Evolutionary conservation across 2,113 vertebrate genomes (phyloP).

Genomic region (Gymnarchus niloticus): DNA sequence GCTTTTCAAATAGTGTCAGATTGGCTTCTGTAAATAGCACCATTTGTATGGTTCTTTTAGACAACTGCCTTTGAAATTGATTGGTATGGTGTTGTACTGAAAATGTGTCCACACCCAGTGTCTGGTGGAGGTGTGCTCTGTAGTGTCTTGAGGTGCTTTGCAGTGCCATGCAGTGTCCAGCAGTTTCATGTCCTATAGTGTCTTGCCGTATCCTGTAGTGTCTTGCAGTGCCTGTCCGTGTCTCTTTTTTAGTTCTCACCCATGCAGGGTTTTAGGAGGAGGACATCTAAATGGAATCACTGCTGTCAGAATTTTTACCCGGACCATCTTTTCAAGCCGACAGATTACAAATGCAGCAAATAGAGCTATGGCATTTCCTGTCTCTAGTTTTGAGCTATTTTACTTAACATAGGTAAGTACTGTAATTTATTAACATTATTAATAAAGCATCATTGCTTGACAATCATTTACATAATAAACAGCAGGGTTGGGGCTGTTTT

Average conservation of each 20-base stretch:
- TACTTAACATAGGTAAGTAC: not conserved
- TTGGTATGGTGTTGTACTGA: not conserved
- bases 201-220: not conserved
- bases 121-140: not conserved
- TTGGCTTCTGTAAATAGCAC: not conserved
- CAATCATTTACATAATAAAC: not conserved
- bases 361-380: not conserved
- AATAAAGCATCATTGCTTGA: not conserved
- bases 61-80: not conserved
- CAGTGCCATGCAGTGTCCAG: not conserved
- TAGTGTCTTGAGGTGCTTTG: not conserved
- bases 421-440: not conserved
- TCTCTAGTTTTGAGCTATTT: not conserved
- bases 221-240: not conserved
- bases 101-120: not conserved
- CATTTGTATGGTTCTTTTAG: not conserved
- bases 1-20: no score
- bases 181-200: not conserved
- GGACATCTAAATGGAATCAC: not conserved
- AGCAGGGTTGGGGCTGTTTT: not conserved
- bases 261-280: not conserved
- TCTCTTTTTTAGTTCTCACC: not conserved
- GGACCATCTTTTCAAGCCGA: not conserved
- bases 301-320: not conserved
- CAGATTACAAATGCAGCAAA: not conserved